Conservation (phyloP, 2,113 vertebrate species). For the Sisor rabdophorus region DNA sequence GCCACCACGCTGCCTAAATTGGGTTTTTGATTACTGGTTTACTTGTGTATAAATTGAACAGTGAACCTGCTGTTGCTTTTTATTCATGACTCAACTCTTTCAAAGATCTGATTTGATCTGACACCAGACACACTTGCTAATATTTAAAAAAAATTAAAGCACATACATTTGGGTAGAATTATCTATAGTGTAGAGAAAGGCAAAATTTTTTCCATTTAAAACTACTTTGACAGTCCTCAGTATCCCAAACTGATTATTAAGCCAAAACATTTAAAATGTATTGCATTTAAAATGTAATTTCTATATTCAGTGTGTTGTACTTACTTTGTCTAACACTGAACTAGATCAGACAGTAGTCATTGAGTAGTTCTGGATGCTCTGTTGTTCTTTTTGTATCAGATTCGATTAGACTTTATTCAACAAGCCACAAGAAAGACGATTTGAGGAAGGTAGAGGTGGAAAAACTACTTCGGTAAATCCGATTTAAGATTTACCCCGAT, state of each 20-base stretch:
- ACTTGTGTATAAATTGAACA: too few species aligned
- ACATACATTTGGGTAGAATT: not conserved
- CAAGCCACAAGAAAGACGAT: not conserved
- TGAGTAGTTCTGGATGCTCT: not conserved
- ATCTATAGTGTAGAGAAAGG: not conserved
- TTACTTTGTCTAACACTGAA: not conserved
- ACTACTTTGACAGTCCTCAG: not conserved
- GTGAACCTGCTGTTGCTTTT: not conserved
- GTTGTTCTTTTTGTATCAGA: slow-evolving; percentile 20
- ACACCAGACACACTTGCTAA: not conserved
- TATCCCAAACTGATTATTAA: not conserved
- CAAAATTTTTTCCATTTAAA: not conserved
- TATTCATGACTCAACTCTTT: not conserved
- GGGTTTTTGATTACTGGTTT: too few species aligned
- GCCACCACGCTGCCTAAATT: too few species aligned
- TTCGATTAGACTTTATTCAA: slow-evolving; percentile 31
- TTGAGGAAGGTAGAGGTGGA: not conserved
- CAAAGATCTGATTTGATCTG: not conserved
- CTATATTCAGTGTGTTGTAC: not conserved
- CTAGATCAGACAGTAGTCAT: not conserved
- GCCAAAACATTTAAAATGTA: slow-evolving; percentile 2
- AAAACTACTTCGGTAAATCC: slow-evolving; percentile 51
- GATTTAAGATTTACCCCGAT: too few species aligned
- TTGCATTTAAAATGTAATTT: slow-evolving; percentile 3
- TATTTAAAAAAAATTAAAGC: not conserved